Percentiles rank a stretch among this genome's conserved stretches.
Evolutionary conservation across 2,888 invertebrate species (phyloP).

Genomic region (Drosophila tripunctata): DNA sequence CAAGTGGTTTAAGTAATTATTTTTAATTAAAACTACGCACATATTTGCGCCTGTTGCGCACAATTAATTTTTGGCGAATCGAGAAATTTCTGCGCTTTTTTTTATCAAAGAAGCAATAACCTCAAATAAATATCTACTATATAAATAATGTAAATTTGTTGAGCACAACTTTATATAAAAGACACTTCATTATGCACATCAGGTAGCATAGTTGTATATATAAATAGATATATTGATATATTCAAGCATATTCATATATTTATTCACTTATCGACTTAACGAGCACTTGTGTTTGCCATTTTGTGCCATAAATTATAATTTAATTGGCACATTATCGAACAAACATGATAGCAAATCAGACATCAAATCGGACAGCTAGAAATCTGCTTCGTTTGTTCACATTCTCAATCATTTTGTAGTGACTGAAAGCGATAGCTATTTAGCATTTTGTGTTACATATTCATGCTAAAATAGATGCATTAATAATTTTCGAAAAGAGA

Average conservation of each 20-base stretch:
- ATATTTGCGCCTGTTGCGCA: conserved; percentile 51
- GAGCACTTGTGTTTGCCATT: conserved; percentile 37
- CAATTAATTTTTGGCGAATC: conserved; percentile 54
- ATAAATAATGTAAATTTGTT: conserved; percentile 16
- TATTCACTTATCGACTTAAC: conserved; percentile 18
- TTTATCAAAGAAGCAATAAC: conserved; percentile 23
- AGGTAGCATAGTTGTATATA: conserved; percentile 43
- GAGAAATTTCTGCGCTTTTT: conserved; percentile 20
- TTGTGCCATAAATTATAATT: conserved; percentile 54
- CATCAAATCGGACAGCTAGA: conserved; percentile 24
- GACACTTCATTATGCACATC: conserved; percentile 60
- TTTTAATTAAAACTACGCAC: conserved; percentile 69
- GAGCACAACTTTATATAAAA: conserved; percentile 4
- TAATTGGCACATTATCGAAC: conserved; percentile 66
- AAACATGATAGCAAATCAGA: conserved; percentile 35
- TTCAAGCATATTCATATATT: conserved; percentile 17
- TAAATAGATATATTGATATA: conserved; percentile 1
- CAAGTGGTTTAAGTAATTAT: conserved; percentile 60
- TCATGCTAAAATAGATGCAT: conserved; percentile 20
- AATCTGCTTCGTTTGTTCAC: background rate
- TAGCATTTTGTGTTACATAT: conserved; percentile 39
- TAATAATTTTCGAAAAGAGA: conserved; percentile 39
- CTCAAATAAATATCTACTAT: conserved; percentile 5
- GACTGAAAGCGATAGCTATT: conserved; percentile 13
- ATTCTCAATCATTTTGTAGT: conserved; percentile 2